Conservation (phyloP, 2,113 vertebrate species). For the Casuarius casuarius region DNA sequence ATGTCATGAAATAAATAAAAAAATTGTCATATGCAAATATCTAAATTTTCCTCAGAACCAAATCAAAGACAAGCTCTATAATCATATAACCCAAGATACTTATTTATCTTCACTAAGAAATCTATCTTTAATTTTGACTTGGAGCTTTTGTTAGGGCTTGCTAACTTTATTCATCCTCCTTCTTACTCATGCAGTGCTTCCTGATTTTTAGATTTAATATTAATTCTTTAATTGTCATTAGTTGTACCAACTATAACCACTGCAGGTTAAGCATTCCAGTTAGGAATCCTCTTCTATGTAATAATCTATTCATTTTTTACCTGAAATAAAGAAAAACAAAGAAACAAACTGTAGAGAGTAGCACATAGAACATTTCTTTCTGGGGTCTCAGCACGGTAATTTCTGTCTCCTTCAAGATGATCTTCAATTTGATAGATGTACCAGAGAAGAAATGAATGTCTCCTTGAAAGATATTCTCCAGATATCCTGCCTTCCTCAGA, state of each 20-base stretch:
- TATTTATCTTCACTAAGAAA: background rate
- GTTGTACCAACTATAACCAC: conserved; percentile 4
- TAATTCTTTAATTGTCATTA: background rate
- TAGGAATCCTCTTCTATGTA: background rate
- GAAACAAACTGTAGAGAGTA: background rate
- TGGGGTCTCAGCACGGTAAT: background rate
- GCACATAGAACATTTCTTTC: background rate
- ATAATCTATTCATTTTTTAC: background rate
- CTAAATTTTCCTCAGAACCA: background rate
- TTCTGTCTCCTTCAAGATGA: background rate
- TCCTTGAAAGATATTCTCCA: background rate
- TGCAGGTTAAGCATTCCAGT: background rate
- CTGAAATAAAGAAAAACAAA: background rate
- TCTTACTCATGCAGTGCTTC: background rate
- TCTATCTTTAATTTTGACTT: background rate
- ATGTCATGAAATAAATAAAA: background rate
- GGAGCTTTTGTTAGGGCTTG: background rate
- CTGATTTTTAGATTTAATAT: conserved; percentile 14
- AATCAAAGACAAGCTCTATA: background rate
- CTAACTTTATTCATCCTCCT: background rate
- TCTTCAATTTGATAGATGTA: background rate
- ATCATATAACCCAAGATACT: background rate
- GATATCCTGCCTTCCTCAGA: background rate
- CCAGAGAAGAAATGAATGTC: background rate
- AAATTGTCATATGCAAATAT: background rate